A percentile compares a stretch with the other conserved stretches of the same genome.
phyloP scores from a whole-genome alignment of 2,888 invertebrate species.

The Magallana nippona region DNA sequence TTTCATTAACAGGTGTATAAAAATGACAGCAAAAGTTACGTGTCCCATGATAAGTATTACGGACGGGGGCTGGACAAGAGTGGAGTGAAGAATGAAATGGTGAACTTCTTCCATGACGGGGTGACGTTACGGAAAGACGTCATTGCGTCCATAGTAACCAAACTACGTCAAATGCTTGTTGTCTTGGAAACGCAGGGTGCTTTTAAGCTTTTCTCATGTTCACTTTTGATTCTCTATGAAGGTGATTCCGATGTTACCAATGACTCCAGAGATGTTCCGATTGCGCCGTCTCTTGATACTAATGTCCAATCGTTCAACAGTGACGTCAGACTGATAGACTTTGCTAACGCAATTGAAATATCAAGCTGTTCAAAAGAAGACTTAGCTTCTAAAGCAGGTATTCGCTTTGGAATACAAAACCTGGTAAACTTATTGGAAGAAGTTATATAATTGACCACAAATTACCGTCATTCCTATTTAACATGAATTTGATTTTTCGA shows the following conservation, averaged over 20 bases:
- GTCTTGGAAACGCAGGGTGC: slow-evolving; percentile 74
- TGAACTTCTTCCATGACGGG: slow-evolving; percentile 82
- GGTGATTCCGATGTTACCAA: slow-evolving; percentile 64
- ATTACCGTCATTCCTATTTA: no score
- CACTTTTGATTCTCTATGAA: slow-evolving; percentile 82
- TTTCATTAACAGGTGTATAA: slow-evolving; percentile 80
- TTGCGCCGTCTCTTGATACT: not conserved
- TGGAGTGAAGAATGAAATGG: slow-evolving; percentile 80
- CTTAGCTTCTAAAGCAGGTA: slow-evolving; percentile 10
- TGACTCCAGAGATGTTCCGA: not conserved
- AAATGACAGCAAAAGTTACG: slow-evolving; percentile 78
- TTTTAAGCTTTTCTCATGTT: slow-evolving; percentile 82
- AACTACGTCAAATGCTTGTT: slow-evolving; percentile 76
- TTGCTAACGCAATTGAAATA: slow-evolving; percentile 88
- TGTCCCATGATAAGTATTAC: slow-evolving; percentile 82
- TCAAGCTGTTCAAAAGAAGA: not conserved
- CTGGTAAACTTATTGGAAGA: slow-evolving; percentile 37
- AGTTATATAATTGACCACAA: not conserved
- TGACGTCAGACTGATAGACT: slow-evolving; percentile 96
- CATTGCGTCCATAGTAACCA: slow-evolving; percentile 78
- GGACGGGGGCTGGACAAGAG: slow-evolving; percentile 81
- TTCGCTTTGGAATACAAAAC: slow-evolving; percentile 38
- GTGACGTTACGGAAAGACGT: slow-evolving; percentile 72
- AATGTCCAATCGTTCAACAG: slow-evolving; percentile 62
- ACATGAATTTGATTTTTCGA: no score